A percentile compares a stretch with the other conserved stretches of the same genome.
These are phyloP conservation scores for Suncus etruscus DNA, from an alignment of 2,113 vertebrate genomes.

Conservation along the genomic window DNA sequence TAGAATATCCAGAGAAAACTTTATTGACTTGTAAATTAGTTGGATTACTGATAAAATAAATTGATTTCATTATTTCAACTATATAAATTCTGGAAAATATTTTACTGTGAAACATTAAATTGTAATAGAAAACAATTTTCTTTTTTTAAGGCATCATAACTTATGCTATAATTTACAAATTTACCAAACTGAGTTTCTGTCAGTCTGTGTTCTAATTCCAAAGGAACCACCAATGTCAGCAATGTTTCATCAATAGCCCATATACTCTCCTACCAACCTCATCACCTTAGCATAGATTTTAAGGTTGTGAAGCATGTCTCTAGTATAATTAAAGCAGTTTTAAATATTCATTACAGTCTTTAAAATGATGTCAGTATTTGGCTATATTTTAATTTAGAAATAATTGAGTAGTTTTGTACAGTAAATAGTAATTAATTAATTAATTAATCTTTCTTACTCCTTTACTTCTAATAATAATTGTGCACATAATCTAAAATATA, in stretches of 20 bases:
- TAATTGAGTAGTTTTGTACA: not conserved
- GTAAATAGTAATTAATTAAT: not conserved
- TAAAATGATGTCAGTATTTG: not conserved
- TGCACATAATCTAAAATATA: not conserved
- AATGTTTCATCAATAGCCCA: too few relatives aligned
- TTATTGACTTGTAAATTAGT: not conserved
- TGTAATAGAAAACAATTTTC: not conserved
- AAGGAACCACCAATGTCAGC: too few relatives aligned
- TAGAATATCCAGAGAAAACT: constrained; percentile 24
- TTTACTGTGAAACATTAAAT: constrained; percentile 5
- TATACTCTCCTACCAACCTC: too few relatives aligned
- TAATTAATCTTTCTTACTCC: not conserved
- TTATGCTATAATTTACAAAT: too few relatives aligned
- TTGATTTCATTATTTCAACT: constrained; percentile 16
- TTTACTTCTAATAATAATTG: not conserved
- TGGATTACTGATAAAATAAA: constrained; percentile 40
- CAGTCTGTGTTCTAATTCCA: too few relatives aligned
- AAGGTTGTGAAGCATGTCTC: not conserved
- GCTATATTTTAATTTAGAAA: not conserved
- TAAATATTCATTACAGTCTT: not conserved
- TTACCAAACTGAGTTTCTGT: too few relatives aligned
- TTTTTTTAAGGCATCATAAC: too few relatives aligned
- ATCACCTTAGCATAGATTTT: too few relatives aligned
- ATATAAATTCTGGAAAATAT: not conserved
- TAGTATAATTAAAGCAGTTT: constrained; percentile 9